Evolutionary conservation across 2,888 invertebrate genomes (phyloP), one percentile per base, ranked within the genome.

Genomic region (Crocallis elinguaria): DNA sequence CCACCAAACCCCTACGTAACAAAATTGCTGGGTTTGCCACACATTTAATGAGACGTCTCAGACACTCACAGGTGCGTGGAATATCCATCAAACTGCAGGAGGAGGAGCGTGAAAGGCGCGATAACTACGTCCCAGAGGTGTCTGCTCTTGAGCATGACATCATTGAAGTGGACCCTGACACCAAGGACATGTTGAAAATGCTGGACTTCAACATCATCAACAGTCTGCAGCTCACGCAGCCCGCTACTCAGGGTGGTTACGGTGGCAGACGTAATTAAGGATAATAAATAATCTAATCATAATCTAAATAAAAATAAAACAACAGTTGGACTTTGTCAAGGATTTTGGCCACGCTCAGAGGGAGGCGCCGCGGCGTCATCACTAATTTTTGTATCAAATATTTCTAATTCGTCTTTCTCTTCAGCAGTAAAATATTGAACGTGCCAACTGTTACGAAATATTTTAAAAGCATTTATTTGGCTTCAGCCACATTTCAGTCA

Each of bases 1-100:
- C 99, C 17, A 98, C 98, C 71, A 99, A 99, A 89, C 97, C 98
- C 51, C 94, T 99, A 65, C 95, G 99, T 71, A 99, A 99, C 90
- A 98, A 99, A 92, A 99, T 99, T 83, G 99, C 99, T 82, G 99
- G 99, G 96, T 99, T 99, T 91, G 98, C 99, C 57, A 99, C 99
- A 60, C 99, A 99, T 93, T 94, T 99, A 92, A 99, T 99, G 99
- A 98, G 99, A 83, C 95, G 99, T 77, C 95, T 99, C 69, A 96
- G 99, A 76, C 96, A 98, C 85, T 99, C 98, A 13, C 99, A 99
- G 86, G 99, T 99, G 16, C 95, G 99, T 76, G 99, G 99, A 63
- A 99, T 99, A 86, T 99, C 99, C 66, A 99, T 99, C 87, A 99
- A 99, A 86, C 93, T 99, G 69, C 99, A 99, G 91, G 99, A 99